Conservation (phyloP, 1,140 invertebrate genomes). For the Neodiprion lecontei region DNA sequence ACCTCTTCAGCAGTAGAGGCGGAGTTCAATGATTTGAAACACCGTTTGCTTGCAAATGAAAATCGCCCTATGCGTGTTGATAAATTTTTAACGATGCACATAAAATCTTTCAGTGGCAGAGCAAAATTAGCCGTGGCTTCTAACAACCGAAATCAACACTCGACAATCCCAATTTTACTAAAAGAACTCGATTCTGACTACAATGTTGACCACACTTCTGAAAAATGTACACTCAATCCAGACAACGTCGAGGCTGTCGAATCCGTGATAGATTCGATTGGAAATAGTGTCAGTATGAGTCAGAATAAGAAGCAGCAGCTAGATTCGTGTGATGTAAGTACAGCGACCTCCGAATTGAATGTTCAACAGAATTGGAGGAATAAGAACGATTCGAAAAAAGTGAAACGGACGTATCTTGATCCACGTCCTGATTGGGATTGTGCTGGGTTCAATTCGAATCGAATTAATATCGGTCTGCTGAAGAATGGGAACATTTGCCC, state of each 20-base stretch:
- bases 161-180: too few relatives aligned
- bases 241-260: too few relatives aligned
- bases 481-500: neutral
- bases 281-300: neutral
- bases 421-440: too few relatives aligned
- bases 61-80: neutral
- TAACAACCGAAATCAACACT: too few relatives aligned
- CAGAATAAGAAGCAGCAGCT: neutral
- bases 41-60: neutral
- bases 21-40: slow-evolving; percentile 13
- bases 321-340: neutral
- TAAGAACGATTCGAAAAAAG: too few relatives aligned
- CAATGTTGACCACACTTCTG: too few relatives aligned
- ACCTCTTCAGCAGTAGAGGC: neutral
- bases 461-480: neutral
- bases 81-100: slow-evolving; percentile 11
- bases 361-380: too few relatives aligned
- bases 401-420: too few relatives aligned
- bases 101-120: neutral
- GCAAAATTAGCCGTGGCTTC: neutral
- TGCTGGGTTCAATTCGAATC: too few relatives aligned
- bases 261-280: too few relatives aligned
- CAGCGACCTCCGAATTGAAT: neutral
- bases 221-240: too few relatives aligned
- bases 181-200: too few relatives aligned